Base-by-base conservation (phyloP, 2,888 invertebrate species). In the Andrena bucephala region DNA sequence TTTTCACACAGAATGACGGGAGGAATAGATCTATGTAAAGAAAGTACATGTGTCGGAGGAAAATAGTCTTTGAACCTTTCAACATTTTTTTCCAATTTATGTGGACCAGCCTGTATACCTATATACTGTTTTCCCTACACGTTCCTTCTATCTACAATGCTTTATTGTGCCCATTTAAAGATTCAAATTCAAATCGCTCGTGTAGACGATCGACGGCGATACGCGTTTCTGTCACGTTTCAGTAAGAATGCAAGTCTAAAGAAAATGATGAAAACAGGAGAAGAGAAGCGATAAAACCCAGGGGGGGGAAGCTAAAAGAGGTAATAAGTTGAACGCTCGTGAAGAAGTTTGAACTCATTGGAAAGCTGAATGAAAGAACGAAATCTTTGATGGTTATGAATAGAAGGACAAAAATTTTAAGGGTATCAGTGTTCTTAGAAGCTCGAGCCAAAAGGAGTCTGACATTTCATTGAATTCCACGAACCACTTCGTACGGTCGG, bases 311-410 rank as follows among this genome's bases (percentile, higher is more conserved):
- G 90, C 86, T 89, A 89, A 89, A 92, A 90, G 88, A 89, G 87
- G 90, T 91, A 91, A 90, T 90, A 90, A 90, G 90, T 87, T 89
- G 90, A 91, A 90, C 83, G 90, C 82, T 92, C 93, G 90, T 92
- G 91, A 92, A 92, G 89, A 92, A 91, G 91, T 89, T 91, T 91
- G 91, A 90, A 90, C 89, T 85, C 90, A 85, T 92, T 92, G 92
- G 92, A 92, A 92, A 91, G 86, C 90, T 84, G 72, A 85, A 84
- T 42, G 87, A 85, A 66, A 72, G 72, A 75, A 50, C 77, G 59
- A 70, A 68, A 31, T 24, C 72, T 65, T 65, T 48, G 84, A 90
- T 90, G 81, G 86, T 74, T 77, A 81, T 83, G 81, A 84, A 89
- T 86, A n/a, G 90, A 87, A 85, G 86, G 87, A 88, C 67, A 86